Percentiles rank a stretch among this genome's conserved stretches.
phyloP scores from a whole-genome alignment of 2,888 invertebrate species.

The Pristionchus arcanus region DNA sequence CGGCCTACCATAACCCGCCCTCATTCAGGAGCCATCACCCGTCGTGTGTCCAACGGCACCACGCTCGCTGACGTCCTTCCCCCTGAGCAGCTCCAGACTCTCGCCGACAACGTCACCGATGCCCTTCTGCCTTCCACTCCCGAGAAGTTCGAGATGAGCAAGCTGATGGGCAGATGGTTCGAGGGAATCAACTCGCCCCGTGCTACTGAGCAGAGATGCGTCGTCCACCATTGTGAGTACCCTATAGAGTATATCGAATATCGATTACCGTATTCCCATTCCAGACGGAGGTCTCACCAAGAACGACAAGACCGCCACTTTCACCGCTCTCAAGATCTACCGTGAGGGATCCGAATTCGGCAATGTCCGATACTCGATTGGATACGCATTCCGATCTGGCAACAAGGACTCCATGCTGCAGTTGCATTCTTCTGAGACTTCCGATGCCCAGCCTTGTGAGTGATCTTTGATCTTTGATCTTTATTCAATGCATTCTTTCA shows the following conservation, averaged over 20 bases:
- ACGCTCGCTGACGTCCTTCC: conserved; percentile 79
- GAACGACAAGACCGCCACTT: conserved; percentile 79
- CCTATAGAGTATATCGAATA: neutral
- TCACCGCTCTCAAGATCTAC: conserved; percentile 79
- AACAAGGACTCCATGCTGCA: conserved; percentile 79
- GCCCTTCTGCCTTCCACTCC: conserved; percentile 78
- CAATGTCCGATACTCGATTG: conserved; percentile 79
- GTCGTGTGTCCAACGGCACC: conserved; percentile 79
- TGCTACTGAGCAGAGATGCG: conserved; percentile 79
- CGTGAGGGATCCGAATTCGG: conserved; percentile 79
- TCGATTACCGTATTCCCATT: conserved; percentile 38
- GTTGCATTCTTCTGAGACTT: conserved; percentile 78
- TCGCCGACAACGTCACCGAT: conserved; percentile 79
- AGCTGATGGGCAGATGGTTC: conserved; percentile 79
- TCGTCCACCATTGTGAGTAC: conserved; percentile 79
- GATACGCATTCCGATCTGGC: conserved; percentile 79
- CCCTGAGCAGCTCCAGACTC: conserved; percentile 78
- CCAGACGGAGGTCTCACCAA: conserved; percentile 79
- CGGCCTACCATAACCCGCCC: neutral
- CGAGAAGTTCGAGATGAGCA: conserved; percentile 77
- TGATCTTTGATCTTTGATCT: neutral
- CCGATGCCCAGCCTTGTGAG: conserved; percentile 79
- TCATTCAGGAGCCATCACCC: conserved; percentile 76
- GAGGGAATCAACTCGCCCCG: conserved; percentile 78
- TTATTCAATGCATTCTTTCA: conserved; percentile 60